Evolutionary conservation across 2,888 invertebrate genomes (phyloP), one percentile per base, ranked within the genome.

Genomic region (Ferrisia virgata): DNA sequence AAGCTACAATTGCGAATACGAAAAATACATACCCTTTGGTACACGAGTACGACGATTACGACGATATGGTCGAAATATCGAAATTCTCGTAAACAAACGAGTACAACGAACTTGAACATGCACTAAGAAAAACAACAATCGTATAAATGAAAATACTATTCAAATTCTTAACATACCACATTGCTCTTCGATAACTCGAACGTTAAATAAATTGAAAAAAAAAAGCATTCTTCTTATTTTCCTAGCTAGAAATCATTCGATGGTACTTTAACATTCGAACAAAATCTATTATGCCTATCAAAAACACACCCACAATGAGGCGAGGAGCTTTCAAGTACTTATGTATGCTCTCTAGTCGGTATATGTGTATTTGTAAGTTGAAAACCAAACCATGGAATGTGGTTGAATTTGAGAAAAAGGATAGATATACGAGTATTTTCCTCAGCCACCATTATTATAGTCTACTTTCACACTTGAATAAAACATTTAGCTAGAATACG

Each of bases 161-260:
- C 64, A 64, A 64, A 64, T 64, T 64, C 64, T 64, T 15, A 64
- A 53, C 25, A 64, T 31, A 64, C 64, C 64, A 28, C 13, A n/a
- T 64, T 15, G 31, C 28, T 64, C 28, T 64, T 64, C 64, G 64
- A 64, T 64, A 25, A 64, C 64, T 64, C 64, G 64, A 64, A 64
- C 64, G 64, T 64, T 64, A 64, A 64, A 64, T 64, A 64, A 64
- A 64, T 64, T 64, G 64, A 64, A 64, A 64, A 64, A 64, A 64
- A 64, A 64, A 64, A 25, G 64, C 64, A 64, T 64, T 64, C 28
- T 64, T 28, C 64, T 64, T n/a, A n/a, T n/a, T 64, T 64, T 25
- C 64, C 15, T 13, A 64, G 25, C 64, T n/a, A n/a, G n/a, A n/a
- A 28, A 5, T 43, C n/a, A 22, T 28, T 64, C 28, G 28, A 64